Evolutionary conservation across 1,140 invertebrate species (phyloP).

Genomic region (Eurosta solidaginis): DNA sequence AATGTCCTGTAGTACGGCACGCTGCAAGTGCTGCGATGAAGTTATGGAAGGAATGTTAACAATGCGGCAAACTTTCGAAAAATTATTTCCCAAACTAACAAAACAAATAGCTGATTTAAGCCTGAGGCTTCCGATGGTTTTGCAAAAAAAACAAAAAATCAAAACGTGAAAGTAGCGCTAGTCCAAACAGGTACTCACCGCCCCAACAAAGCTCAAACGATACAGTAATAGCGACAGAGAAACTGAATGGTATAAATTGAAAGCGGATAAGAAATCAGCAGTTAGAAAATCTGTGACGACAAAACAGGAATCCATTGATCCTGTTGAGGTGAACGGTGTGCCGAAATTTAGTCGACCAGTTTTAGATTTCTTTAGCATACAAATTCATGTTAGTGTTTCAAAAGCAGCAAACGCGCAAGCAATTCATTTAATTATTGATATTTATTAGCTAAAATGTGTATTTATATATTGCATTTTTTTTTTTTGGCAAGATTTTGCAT

Average conservation of each 20-base stretch:
- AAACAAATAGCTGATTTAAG: slow-evolving; percentile 21
- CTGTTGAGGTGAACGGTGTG: not conserved
- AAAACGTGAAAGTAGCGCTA: not conserved
- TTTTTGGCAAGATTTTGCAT: too few species aligned
- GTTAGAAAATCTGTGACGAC: not conserved
- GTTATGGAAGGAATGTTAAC: slow-evolving; percentile 7
- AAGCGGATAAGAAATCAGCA: not conserved
- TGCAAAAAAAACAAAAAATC: not conserved
- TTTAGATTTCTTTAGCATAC: not conserved
- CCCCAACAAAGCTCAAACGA: not conserved
- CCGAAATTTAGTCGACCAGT: not conserved
- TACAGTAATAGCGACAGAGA: not conserved
- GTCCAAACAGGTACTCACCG: not conserved
- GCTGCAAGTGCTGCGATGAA: slow-evolving; percentile 28
- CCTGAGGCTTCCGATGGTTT: not conserved
- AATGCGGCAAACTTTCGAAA: slow-evolving; percentile 13
- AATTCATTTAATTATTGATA: too few species aligned
- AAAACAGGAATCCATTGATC: not conserved
- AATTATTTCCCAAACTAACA: not conserved
- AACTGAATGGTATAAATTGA: not conserved
- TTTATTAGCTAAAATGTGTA: too few species aligned
- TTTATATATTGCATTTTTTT: too few species aligned
- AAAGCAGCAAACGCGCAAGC: too few species aligned
- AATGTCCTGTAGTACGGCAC: too few species aligned
- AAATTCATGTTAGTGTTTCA: not conserved